A percentile compares a stretch with the other conserved stretches of the same genome.
phyloP scores from a whole-genome alignment of 2,113 vertebrate species.

The Falcunculus frontatus region DNA sequence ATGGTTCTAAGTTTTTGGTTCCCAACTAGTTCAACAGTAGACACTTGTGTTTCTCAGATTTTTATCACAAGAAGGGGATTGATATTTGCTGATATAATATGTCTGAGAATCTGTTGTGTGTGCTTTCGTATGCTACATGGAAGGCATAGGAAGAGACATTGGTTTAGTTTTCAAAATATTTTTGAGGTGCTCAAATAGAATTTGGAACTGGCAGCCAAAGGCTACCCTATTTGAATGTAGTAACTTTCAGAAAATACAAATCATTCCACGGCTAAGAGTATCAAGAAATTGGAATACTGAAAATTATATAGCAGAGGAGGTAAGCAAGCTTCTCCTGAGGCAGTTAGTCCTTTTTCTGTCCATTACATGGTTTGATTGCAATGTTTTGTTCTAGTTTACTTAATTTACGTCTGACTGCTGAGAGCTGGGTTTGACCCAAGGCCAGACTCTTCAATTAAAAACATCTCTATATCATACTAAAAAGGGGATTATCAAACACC shows the following conservation, averaged over 20 bases:
- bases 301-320: not conserved
- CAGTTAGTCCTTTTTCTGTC: not conserved
- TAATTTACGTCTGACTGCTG: not conserved
- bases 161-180: not conserved
- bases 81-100: not conserved
- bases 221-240: not conserved
- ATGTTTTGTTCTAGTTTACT: not conserved
- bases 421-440: not conserved
- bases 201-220: not conserved
- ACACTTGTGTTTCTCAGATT: not conserved
- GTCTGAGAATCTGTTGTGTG: not conserved
- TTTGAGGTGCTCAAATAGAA: not conserved
- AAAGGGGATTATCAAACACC: not conserved
- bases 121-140: not conserved
- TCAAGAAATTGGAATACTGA: not conserved
- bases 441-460: not conserved
- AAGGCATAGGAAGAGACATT: not conserved
- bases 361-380: fast-evolving
- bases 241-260: not conserved
- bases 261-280: not conserved
- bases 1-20: not conserved
- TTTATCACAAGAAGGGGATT: not conserved
- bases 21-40: not conserved
- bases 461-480: not conserved
- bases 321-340: not conserved